phyloP scores from a whole-genome alignment of 2,797 vertebrate species.

The Buceros bicornis region DNA sequence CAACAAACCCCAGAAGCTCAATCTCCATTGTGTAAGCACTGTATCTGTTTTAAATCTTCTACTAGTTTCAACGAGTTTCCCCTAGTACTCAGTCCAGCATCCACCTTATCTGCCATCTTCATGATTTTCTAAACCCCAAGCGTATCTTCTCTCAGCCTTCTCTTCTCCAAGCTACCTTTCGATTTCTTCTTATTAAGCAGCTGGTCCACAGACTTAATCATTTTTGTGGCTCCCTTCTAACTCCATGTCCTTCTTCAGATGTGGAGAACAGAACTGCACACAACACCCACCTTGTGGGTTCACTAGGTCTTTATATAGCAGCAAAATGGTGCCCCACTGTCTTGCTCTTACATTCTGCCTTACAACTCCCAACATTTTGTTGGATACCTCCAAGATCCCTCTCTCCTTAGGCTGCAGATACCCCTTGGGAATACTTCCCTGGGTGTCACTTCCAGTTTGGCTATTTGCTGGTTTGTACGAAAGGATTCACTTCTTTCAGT shows the following conservation, averaged over 20 bases:
- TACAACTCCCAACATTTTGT: not conserved
- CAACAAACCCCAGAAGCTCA: conserved; percentile 56
- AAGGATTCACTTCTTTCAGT: not conserved
- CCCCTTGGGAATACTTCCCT: not conserved
- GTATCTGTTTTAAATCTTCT: conserved; percentile 63
- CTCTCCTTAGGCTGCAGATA: not conserved
- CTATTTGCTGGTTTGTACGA: not conserved
- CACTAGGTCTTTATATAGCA: not conserved
- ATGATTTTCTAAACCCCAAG: conserved; percentile 5
- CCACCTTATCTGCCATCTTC: conserved; percentile 24
- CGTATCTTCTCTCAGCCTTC: not conserved
- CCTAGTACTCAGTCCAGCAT: not conserved
- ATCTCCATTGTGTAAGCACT: conserved; percentile 52
- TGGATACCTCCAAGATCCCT: not conserved
- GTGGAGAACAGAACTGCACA: not conserved
- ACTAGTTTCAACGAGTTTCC: conserved; percentile 38
- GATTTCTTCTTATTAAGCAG: not conserved
- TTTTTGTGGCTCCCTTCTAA: not conserved
- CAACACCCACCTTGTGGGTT: not conserved
- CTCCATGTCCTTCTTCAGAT: not conserved
- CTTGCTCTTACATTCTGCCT: not conserved
- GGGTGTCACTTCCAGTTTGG: not conserved
- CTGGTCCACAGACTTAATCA: not conserved
- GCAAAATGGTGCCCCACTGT: not conserved
- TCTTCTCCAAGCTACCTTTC: not conserved